Evolutionary conservation across 2,888 invertebrate genomes (phyloP).

Genomic region (Oxytorus armatus): DNA sequence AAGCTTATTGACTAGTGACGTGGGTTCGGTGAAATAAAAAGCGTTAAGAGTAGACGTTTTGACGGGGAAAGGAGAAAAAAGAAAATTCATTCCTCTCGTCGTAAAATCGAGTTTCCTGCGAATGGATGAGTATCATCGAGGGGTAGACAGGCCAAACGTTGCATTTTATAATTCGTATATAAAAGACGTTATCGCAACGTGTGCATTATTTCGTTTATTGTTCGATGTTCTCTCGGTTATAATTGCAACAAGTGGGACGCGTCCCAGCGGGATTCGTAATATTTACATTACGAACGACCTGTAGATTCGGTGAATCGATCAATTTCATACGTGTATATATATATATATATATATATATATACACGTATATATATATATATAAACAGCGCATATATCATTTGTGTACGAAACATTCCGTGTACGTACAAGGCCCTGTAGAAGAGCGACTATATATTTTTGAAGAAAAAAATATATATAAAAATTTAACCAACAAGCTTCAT

Average conservation of each 20-base stretch:
- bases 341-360: conserved; percentile 1
- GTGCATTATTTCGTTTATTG: conserved; percentile 10
- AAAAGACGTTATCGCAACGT: background rate
- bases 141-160: conserved; percentile 23
- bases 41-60: too few species aligned
- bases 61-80: background rate
- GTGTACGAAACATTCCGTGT: conserved; percentile 53
- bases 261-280: conserved; percentile 41
- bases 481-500: too few species aligned
- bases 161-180: conserved; percentile 2
- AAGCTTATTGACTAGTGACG: background rate
- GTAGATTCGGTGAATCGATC: conserved; percentile 53
- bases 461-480: conserved; percentile 5
- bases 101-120: conserved; percentile 46
- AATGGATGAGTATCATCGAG: conserved; percentile 31
- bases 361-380: conserved; percentile 46
- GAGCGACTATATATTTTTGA: background rate
- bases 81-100: conserved; percentile 19
- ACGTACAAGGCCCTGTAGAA: conserved; percentile 53
- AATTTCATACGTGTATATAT: conserved; percentile 31
- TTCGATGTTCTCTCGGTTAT: conserved; percentile 31
- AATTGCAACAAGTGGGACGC: conserved; percentile 41
- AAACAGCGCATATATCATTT: too few species aligned
- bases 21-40: conserved; percentile 19
- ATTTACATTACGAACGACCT: conserved; percentile 49